Evolutionary conservation across 2,888 invertebrate genomes (phyloP).

Genomic region (Leistus spinibarbis): DNA sequence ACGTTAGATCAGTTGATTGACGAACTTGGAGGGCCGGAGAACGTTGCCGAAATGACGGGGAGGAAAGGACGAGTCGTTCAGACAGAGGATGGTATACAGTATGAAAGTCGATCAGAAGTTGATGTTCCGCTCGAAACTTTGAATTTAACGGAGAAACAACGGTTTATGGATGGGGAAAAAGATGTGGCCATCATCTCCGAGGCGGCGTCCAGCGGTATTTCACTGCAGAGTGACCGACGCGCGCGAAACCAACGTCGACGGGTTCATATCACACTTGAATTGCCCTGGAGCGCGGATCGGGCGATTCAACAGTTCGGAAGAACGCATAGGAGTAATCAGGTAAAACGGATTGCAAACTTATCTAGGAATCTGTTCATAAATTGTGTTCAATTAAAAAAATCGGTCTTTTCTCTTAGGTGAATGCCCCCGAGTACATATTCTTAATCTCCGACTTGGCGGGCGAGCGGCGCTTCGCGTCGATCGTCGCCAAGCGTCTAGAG

Average conservation of each 20-base stretch:
- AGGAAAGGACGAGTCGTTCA: slow-evolving; percentile 92
- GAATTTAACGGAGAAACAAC: slow-evolving; percentile 88
- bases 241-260: slow-evolving; percentile 91
- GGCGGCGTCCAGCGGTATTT: slow-evolving; percentile 97
- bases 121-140: slow-evolving; percentile 97
- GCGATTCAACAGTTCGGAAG: slow-evolving; percentile 98
- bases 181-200: slow-evolving; percentile 99
- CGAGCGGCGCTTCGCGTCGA: slow-evolving; percentile 95
- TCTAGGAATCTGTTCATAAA: not conserved
- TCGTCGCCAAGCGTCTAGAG: slow-evolving; percentile 95
- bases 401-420: slow-evolving; percentile 70
- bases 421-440: slow-evolving; percentile 98
- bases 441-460: slow-evolving; percentile 98
- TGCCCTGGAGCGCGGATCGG: slow-evolving; percentile 99
- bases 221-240: slow-evolving; percentile 93
- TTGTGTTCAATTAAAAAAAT: not conserved
- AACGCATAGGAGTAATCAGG: slow-evolving; percentile 68
- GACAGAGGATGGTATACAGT: slow-evolving; percentile 92
- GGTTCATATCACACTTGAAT: slow-evolving; percentile 96
- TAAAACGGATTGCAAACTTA: slow-evolving; percentile 52
- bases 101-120: slow-evolving; percentile 91
- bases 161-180: slow-evolving; percentile 98
- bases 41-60: slow-evolving; percentile 99
- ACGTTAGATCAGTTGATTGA: slow-evolving; percentile 98
- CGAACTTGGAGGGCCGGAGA: slow-evolving; percentile 95